Conservation (phyloP, 2,888 invertebrate genomes). For the Petrolisthes cinctipes region DNA sequence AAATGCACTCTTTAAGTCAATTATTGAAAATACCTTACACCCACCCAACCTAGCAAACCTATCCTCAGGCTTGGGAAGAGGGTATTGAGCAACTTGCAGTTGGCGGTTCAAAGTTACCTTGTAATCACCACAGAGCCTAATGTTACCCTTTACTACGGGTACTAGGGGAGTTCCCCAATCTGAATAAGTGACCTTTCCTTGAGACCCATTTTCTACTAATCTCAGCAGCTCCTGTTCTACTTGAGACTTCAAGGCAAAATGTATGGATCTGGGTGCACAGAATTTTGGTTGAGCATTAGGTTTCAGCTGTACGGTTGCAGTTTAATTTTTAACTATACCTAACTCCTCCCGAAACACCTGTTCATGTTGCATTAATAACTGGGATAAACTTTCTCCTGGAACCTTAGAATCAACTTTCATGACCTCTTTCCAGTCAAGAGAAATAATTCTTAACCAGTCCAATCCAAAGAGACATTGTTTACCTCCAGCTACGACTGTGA, state of each 20-base stretch:
- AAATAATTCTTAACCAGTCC: no score
- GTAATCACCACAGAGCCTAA: constrained; percentile 66
- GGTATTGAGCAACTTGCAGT: constrained; percentile 67
- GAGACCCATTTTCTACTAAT: constrained; percentile 54
- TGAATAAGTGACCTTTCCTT: constrained; percentile 59
- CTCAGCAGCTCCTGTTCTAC: constrained; percentile 47
- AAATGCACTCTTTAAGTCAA: constrained; percentile 34
- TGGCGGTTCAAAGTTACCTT: constrained; percentile 67
- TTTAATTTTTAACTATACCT: no score
- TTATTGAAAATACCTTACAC: constrained; percentile 55
- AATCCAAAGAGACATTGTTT: no score
- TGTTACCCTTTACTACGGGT: constrained; percentile 63
- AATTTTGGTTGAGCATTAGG: no score
- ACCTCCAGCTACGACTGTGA: no score
- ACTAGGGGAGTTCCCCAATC: constrained; percentile 66
- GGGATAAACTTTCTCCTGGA: no score
- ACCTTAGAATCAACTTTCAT: no score
- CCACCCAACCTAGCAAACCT: constrained; percentile 65
- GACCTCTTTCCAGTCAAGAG: no score
- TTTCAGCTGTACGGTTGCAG: no score
- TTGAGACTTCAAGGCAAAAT: constrained; percentile 8
- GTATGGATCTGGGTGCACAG: constrained; percentile 16
- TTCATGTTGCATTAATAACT: no score
- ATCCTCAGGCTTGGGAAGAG: constrained; percentile 66
- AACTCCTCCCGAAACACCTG: no score